These are phyloP conservation scores for Arrhopalites spinosus DNA, from an alignment of 2,888 invertebrate species.

Conservation along the genomic window DNA sequence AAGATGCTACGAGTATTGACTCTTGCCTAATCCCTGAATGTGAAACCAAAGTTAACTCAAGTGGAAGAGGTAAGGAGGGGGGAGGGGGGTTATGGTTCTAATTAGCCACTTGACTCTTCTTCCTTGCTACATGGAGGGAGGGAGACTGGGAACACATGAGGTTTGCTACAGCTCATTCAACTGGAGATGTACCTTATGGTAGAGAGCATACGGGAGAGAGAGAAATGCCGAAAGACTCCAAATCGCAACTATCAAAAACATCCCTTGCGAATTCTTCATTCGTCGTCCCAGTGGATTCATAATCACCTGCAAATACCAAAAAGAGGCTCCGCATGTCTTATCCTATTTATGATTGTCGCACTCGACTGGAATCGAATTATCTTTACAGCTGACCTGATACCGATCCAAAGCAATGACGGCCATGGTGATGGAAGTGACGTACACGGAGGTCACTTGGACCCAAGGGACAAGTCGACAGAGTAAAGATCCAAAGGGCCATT, in stretches of 20 bases:
- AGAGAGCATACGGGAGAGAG: slow-evolving; percentile 60
- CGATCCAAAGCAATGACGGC: slow-evolving; percentile 61
- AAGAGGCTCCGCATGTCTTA: too few species aligned
- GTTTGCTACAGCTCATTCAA: too few species aligned
- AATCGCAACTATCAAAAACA: slow-evolving; percentile 58
- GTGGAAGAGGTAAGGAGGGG: too few species aligned
- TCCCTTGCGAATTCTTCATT: slow-evolving; percentile 58
- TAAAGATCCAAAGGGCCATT: slow-evolving; percentile 61
- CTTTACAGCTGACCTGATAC: slow-evolving; percentile 59
- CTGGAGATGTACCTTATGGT: slow-evolving; percentile 57
- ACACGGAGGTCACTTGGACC: slow-evolving; percentile 60
- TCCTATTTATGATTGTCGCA: not conserved
- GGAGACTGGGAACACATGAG: too few species aligned
- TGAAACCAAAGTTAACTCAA: too few species aligned
- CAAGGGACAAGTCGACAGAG: slow-evolving; percentile 61
- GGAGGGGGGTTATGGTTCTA: too few species aligned
- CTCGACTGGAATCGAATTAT: not conserved
- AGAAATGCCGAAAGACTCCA: slow-evolving; percentile 59
- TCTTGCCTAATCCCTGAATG: too few species aligned
- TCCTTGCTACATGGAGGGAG: too few species aligned
- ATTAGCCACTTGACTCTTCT: too few species aligned
- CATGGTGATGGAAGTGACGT: slow-evolving; percentile 62
- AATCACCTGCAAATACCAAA: slow-evolving; percentile 57
- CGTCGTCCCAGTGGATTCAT: slow-evolving; percentile 60
- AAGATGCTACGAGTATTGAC: too few species aligned